Evolutionary conservation across 2,888 invertebrate genomes (phyloP).

Genomic region (Acanthopleura granulata): DNA sequence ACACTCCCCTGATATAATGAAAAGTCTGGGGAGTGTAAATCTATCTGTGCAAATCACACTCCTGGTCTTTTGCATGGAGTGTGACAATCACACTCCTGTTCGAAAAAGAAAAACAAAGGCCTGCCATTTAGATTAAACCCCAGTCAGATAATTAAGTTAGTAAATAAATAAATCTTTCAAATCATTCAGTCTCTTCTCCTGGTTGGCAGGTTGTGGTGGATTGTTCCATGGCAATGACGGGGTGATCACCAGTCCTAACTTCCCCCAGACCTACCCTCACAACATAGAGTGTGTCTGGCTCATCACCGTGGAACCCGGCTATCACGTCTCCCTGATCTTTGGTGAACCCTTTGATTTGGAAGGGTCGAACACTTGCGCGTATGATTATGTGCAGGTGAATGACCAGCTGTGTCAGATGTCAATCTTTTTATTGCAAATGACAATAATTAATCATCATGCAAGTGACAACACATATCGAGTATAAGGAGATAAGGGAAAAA

Average conservation of each 20-base stretch:
- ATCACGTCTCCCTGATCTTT: conserved; percentile 80
- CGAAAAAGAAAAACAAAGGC: neutral
- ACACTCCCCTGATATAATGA: too few relatives aligned
- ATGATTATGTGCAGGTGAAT: conserved; percentile 91
- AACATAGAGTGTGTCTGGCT: conserved; percentile 97
- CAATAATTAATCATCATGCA: too few relatives aligned
- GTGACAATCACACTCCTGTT: neutral
- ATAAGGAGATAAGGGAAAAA: too few relatives aligned
- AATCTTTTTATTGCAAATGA: too few relatives aligned
- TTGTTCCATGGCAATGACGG: conserved; percentile 82
- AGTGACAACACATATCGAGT: too few relatives aligned
- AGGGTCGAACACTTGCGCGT: conserved; percentile 94
- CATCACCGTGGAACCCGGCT: conserved; percentile 89
- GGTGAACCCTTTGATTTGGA: conserved; percentile 77
- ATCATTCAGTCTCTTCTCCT: conserved; percentile 5
- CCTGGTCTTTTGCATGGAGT: too few relatives aligned
- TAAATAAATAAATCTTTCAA: neutral
- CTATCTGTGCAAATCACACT: too few relatives aligned
- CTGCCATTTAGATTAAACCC: neutral
- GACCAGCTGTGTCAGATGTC: too few relatives aligned
- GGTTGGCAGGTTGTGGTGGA: conserved; percentile 90
- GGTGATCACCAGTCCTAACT: conserved; percentile 92
- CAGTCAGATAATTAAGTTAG: neutral
- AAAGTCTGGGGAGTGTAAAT: too few relatives aligned
- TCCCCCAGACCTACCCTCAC: conserved; percentile 93